Base-by-base conservation (phyloP, 2,113 vertebrate species). In the Gnathonemus longibarbis region DNA sequence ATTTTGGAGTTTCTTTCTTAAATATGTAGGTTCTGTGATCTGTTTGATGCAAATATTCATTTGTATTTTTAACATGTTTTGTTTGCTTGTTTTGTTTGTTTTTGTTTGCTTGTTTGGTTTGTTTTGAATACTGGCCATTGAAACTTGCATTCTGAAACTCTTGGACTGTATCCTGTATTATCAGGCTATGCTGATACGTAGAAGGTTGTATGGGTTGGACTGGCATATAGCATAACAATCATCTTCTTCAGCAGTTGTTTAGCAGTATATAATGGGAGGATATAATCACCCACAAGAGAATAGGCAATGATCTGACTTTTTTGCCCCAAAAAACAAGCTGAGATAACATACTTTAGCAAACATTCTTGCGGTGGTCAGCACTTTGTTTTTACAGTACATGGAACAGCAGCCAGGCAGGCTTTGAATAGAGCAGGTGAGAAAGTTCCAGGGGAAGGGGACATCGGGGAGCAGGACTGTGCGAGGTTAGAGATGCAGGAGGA, bases 401-500 rank as follows among this genome's bases (percentile, higher is more conserved):
- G 31, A 77, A 77, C 31, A 9, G 70, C 35, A 77, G 70, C 70
- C 13, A 77, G 70, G 35, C 31, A 77, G 31, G 4, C 70, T 77
- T 31, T 77, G 70, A 77, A 42, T 7, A 80, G 74, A 80, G 74
- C 74, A 80, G 35, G 74, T 80, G 74, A 17, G 35, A 48, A 5
- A 13, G 62, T 70, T 70, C n/a, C 27, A 70, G n/a, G 62, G 62
- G n/a, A 66, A 50, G 35, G 62, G 39, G 4, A 52, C 35, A 88
- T 52, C 50, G 0, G 10, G n/a, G 80, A 87, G 62, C 19, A 49
- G 35, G 62, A 27, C 35, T n/a, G 35, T 39, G 31, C 6, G 24
- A 48, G 84, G 19, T 39, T 85, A 84, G 90, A 45, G 48, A 27
- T 35, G n/a, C 90, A 21, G 77, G 88, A 15, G 27, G 77, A 90